Conservation (phyloP, 1,140 invertebrate genomes). For the Hesperophylax magnus region DNA sequence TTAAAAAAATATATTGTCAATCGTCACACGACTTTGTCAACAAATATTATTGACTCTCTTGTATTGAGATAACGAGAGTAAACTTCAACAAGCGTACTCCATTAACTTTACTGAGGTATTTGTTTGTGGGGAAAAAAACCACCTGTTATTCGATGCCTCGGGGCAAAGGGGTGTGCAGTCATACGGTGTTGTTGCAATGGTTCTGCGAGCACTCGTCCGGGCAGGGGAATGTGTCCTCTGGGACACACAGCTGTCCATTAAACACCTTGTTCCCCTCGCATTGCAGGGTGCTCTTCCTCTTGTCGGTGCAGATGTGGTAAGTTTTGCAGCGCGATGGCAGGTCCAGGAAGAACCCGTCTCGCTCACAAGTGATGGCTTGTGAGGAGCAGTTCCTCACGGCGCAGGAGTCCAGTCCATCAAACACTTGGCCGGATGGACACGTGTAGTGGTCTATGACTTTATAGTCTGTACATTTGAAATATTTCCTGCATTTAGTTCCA, state of each 20-base stretch:
- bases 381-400: conserved; percentile 51
- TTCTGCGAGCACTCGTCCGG: conserved; percentile 63
- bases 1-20: neutral
- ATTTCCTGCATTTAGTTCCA: conserved; percentile 70
- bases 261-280: conserved; percentile 65
- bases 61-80: neutral
- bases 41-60: neutral
- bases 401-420: conserved; percentile 65
- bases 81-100: neutral
- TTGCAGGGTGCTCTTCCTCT: conserved; percentile 63
- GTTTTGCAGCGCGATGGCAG: conserved; percentile 68
- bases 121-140: conserved; percentile 23
- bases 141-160: neutral
- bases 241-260: conserved; percentile 72
- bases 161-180: neutral
- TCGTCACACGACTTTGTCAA: conserved; percentile 9
- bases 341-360: conserved; percentile 72
- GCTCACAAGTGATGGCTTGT: conserved; percentile 59
- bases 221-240: conserved; percentile 66
- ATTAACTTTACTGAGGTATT: conserved; percentile 29
- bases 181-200: conserved; percentile 48
- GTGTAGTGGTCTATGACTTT: conserved; percentile 63
- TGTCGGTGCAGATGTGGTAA: conserved; percentile 72
- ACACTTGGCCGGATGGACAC: conserved; percentile 64
- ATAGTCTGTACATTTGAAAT: conserved; percentile 70